Conservation (phyloP, 2,888 invertebrate species). For the Chrysolina haemoptera region DNA sequence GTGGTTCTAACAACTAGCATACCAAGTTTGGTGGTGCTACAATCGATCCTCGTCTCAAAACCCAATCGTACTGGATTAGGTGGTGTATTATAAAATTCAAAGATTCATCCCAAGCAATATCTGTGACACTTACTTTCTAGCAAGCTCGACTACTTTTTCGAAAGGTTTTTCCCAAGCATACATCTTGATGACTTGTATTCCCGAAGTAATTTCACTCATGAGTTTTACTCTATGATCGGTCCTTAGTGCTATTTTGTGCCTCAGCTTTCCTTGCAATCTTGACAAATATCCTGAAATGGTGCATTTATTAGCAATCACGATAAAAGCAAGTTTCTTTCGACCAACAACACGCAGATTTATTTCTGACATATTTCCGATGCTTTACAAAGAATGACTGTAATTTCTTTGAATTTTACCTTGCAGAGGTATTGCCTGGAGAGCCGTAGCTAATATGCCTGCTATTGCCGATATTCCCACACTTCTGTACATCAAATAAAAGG, state of each 20-base stretch:
- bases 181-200: slow-evolving; percentile 85
- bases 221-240: slow-evolving; percentile 80
- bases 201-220: slow-evolving; percentile 83
- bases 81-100: no score
- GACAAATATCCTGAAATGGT: slow-evolving; percentile 69
- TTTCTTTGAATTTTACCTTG: slow-evolving; percentile 67
- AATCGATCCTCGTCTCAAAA: no score
- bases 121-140: slow-evolving; percentile 72
- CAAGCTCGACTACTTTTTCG: slow-evolving; percentile 74
- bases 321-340: no score
- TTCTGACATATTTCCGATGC: neutral
- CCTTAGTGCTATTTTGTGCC: slow-evolving; percentile 70
- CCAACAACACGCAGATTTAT: neutral
- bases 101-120: no score
- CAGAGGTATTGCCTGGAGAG: slow-evolving; percentile 71
- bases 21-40: no score
- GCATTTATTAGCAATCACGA: neutral
- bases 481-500: slow-evolving; percentile 75
- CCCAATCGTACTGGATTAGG: no score
- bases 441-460: slow-evolving; percentile 75
- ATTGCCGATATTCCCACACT: slow-evolving; percentile 73
- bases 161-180: slow-evolving; percentile 85
- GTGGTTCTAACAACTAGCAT: no score
- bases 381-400: no score
- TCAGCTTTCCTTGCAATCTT: slow-evolving; percentile 69